These are phyloP conservation scores for Musca domestica DNA, from an alignment of 1,140 invertebrate genomes.

Conservation along the genomic window DNA sequence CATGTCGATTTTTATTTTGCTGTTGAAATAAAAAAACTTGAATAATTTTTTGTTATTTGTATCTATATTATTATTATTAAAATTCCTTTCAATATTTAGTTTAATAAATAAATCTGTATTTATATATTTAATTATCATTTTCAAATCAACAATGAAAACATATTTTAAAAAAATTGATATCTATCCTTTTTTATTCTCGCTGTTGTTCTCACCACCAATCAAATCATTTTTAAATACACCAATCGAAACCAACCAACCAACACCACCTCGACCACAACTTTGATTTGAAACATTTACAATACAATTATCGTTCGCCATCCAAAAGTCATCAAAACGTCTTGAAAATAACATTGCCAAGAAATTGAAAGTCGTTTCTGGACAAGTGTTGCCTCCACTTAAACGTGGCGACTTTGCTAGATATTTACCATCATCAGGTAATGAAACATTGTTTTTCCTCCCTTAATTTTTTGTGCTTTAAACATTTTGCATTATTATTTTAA, in stretches of 20 bases:
- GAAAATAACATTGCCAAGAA: conserved; percentile 69
- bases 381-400: conserved; percentile 72
- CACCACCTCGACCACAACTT: conserved; percentile 27
- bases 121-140: conserved; percentile 14
- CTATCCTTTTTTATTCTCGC: conserved; percentile 16
- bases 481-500: no score
- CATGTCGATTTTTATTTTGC: no score
- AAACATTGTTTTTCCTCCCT: conserved; percentile 19
- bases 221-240: conserved; percentile 23
- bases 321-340: conserved; percentile 59
- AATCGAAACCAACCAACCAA: conserved; percentile 22
- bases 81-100: neutral
- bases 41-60: no score
- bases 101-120: conserved; percentile 8
- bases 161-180: neutral
- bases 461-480: conserved; percentile 11
- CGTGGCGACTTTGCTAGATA: conserved; percentile 74
- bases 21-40: no score
- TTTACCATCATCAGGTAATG: conserved; percentile 75
- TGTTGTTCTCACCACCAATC: conserved; percentile 16
- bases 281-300: conserved; percentile 14
- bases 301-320: conserved; percentile 28
- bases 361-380: conserved; percentile 65
- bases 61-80: neutral
- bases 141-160: conserved; percentile 2